phyloP scores from a whole-genome alignment of 2,888 invertebrate genomes.

The Malthinus flaveolus region DNA sequence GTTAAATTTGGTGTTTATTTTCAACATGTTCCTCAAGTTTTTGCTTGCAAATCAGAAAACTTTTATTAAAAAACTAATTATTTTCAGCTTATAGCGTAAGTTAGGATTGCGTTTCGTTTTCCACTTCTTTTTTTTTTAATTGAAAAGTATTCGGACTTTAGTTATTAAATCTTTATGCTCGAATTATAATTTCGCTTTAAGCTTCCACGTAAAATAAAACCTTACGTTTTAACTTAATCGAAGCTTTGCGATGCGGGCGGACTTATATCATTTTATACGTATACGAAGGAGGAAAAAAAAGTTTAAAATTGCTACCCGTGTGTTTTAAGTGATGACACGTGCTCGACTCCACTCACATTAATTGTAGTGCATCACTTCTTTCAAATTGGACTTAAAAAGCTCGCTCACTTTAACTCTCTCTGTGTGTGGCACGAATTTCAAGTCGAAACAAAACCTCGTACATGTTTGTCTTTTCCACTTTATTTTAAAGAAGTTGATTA shows the following conservation, averaged over 20 bases:
- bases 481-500: no score
- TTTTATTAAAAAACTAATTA: constrained; percentile 30
- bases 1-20: constrained; percentile 32
- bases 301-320: constrained; percentile 23
- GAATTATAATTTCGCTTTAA: constrained; percentile 20
- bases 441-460: not conserved
- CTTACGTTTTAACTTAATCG: not conserved
- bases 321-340: constrained; percentile 34
- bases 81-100: constrained; percentile 24
- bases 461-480: no score
- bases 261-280: not conserved
- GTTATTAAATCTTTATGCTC: constrained; percentile 22
- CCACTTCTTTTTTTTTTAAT: not conserved
- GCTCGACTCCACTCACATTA: constrained; percentile 36
- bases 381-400: constrained; percentile 25
- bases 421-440: constrained; percentile 19
- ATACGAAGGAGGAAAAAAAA: not conserved
- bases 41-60: constrained; percentile 24
- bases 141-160: constrained; percentile 10
- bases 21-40: constrained; percentile 24
- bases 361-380: constrained; percentile 39
- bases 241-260: constrained; percentile 4
- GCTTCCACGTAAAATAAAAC: constrained; percentile 11
- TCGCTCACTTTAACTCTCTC: constrained; percentile 17
- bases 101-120: constrained; percentile 18